Evolutionary conservation across 2,888 invertebrate species (phyloP), one percentile per base, ranked within the genome.

Genomic region (Adelognathus sp.): DNA sequence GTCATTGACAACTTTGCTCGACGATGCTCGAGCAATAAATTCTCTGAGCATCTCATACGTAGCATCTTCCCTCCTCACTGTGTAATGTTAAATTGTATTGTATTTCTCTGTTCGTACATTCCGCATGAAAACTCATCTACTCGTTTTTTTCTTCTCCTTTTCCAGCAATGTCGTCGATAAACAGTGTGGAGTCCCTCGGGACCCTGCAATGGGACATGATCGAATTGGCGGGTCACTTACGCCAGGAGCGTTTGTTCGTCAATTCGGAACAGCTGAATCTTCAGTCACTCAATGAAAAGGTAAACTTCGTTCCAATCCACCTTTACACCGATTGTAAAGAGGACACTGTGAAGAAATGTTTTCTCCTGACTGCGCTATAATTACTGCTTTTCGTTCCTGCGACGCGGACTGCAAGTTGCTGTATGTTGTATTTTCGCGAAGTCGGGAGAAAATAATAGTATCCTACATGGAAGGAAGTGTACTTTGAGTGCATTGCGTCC

Each of bases 231-330:
- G 92, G 93, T 82, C 95, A 96, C 89, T 92, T 98, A 83, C 94
- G 96, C 73, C 95, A 96, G 89, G 98, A 98, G 92, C 95, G 96
- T 86, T 93, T 98, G 72, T 97, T 97, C 90, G 96, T 98, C 70
- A 94, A 94, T 84, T 96, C 96, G 2, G 98, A 98, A 90, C 95
- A 96, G 90, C 95, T 95, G 88, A 95, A 96, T 90, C 94, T 97
- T 87, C 95, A 96, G 85, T 94, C 94, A 86, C 92, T 97, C 33
- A 97, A 96, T 90, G 95, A 95, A 89, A 94, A 95, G 87, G 94
- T 96, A 86, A 84, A 93, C 3, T 31, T 82, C 92, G 92, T 44
- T n/a, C 29, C 9, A 27, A 11, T 5, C n/a, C n/a, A n/a, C n/a
- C n/a, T n/a, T n/a, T n/a, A n/a, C n/a, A n/a, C n/a, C n/a, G n/a